Evolutionary conservation across 1,140 invertebrate genomes (phyloP).

Genomic region (Pseudomyrmex gracilis): DNA sequence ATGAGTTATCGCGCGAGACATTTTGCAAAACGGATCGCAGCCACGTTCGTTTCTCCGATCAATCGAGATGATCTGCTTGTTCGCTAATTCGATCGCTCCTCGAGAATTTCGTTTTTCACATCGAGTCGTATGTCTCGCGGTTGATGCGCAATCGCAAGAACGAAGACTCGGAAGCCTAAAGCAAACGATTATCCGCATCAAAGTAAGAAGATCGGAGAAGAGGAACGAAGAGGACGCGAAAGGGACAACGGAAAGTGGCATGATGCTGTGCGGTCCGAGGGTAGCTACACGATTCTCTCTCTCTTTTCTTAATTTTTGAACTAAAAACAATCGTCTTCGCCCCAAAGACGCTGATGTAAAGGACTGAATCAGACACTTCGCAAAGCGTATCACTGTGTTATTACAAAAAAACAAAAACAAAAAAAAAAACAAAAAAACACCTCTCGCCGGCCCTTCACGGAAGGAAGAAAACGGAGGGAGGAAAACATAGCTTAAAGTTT

Average conservation of each 20-base stretch:
- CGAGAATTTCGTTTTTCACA: conserved; percentile 47
- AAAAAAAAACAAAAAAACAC: not conserved
- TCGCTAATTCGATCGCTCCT: conserved; percentile 52
- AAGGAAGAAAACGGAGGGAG: conserved; percentile 23
- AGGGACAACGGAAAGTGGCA: conserved; percentile 72
- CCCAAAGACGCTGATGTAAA: conserved; percentile 31
- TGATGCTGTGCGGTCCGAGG: conserved; percentile 79
- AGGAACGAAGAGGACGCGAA: conserved; percentile 21
- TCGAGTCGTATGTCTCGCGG: conserved; percentile 43
- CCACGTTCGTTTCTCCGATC: conserved; percentile 53
- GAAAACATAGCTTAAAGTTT: conserved; percentile 31
- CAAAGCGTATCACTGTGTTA: conserved; percentile 63
- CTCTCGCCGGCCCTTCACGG: conserved; percentile 24
- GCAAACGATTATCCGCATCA: conserved; percentile 14
- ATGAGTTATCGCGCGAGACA: conserved; percentile 62
- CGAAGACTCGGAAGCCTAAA: conserved; percentile 26
- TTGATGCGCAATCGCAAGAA: conserved; percentile 47
- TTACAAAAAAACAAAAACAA: not conserved
- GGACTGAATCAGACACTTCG: conserved; percentile 65
- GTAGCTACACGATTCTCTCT: conserved; percentile 82
- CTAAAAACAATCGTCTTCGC: conserved; percentile 36
- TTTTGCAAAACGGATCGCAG: conserved; percentile 54
- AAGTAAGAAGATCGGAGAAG: not conserved
- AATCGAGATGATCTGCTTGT: conserved; percentile 17
- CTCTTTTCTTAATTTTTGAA: conserved; percentile 40